phyloP scores from a whole-genome alignment of 2,113 vertebrate genomes.

The Sciurus niger region DNA sequence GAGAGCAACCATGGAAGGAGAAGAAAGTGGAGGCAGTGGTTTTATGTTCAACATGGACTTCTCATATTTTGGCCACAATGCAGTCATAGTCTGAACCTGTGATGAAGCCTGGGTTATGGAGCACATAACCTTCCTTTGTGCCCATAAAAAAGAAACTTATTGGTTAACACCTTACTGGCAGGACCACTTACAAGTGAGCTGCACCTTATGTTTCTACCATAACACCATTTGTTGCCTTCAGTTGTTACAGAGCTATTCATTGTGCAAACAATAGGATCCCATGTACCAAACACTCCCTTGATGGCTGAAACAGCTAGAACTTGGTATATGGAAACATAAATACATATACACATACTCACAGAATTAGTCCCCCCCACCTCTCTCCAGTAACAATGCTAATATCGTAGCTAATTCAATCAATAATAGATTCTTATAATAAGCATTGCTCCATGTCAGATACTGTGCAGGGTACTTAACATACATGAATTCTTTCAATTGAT shows the following conservation, averaged over 20 bases:
- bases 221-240: neutral
- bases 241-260: neutral
- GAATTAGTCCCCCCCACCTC: neutral
- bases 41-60: neutral
- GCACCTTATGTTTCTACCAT: neutral
- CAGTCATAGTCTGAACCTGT: neutral
- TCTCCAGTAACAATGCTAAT: neutral
- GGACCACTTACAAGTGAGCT: neutral
- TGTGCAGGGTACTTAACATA: neutral
- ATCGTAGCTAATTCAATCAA: neutral
- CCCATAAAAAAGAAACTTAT: neutral
- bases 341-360: neutral
- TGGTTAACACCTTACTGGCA: neutral
- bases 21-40: neutral
- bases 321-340: neutral
- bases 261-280: neutral
- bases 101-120: neutral
- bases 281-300: neutral
- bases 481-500: slow-evolving; percentile 20
- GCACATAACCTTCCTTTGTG: neutral
- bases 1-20: neutral
- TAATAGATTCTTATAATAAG: neutral
- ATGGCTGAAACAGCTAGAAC: slow-evolving; percentile 29
- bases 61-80: neutral
- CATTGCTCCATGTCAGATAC: neutral